Base-by-base conservation (phyloP, 1,140 invertebrate genomes). In the Diploscapter pachys region DNA sequence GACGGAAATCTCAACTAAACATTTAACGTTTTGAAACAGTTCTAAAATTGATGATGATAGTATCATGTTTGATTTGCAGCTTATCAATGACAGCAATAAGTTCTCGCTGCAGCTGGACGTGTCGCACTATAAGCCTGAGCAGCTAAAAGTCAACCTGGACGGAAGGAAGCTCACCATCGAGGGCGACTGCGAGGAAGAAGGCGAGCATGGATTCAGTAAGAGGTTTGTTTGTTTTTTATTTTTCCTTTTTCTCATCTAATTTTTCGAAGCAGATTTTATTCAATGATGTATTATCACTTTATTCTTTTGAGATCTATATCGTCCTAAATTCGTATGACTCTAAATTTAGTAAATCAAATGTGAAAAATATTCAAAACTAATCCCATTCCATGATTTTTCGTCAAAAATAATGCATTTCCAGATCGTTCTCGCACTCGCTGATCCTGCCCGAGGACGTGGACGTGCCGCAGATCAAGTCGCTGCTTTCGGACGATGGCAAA, bases 141-240 rank as follows among this genome's bases (percentile, higher is more conserved):
- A 82, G 56, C 52, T 82, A 49, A 82, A 82, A 64, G 81, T 82
- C 31, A 78, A 80, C 64, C 73, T 81, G 6, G 76, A 77, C 65
- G 81, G 83, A 49, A 71, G 81, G 48, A 55, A 79, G 52, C 62
- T 82, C 54, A 76, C 83, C 11, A 75, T 82, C 49, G 81, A 82
- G 66, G 81, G 81, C 13, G 59, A 78, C 8, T 81, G 82, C 67
- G 81, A 82, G 51, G 72, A 75, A 61, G 75, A 81, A 55, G 72
- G 54, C 9, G 79, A 82, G 51, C 59, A 75, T 57, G 57, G 57
- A 5, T 64, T 31, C 63, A 66, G n/a, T 53, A 70, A 75, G 64
- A 75, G 73, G 73, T 75, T 11, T 5, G 61, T 72, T 61, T 11
- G 48, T 9, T 11, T 11, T 59, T 9, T 59, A 11, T 1, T 13